phyloP scores from a whole-genome alignment of 2,888 invertebrate genomes.

The Apotomis betuletana region DNA sequence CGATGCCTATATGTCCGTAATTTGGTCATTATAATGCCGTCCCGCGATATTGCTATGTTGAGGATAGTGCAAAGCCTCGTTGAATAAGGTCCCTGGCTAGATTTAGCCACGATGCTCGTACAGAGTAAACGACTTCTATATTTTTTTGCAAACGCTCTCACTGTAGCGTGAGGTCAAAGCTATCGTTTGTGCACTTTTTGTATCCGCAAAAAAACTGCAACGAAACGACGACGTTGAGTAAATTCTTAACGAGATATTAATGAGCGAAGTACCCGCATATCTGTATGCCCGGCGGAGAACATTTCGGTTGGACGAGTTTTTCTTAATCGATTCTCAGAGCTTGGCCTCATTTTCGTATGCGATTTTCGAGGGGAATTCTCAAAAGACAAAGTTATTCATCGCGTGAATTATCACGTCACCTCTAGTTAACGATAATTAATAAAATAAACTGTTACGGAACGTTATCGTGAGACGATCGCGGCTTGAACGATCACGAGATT shows the following conservation, averaged over 20 bases:
- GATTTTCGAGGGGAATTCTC: conserved; percentile 45
- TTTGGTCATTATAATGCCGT: no score
- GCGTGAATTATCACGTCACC: conserved; percentile 25
- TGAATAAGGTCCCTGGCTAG: background rate
- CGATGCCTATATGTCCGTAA: no score
- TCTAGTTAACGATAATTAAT: background rate
- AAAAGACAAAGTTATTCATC: conserved; percentile 47
- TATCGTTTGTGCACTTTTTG: conserved; percentile 46
- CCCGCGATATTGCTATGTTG: no score
- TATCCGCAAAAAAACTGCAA: conserved; percentile 44
- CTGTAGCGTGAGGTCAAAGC: conserved; percentile 36
- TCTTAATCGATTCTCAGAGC: conserved; percentile 63
- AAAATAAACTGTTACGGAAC: conserved; percentile 2
- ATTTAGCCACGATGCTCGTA: conserved; percentile 29
- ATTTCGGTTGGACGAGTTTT: conserved; percentile 55
- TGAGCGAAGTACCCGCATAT: conserved; percentile 55
- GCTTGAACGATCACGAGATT: conserved; percentile 28
- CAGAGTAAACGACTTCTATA: conserved; percentile 37
- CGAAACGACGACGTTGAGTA: conserved; percentile 50
- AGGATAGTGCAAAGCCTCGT: no score
- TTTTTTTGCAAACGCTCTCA: conserved; percentile 35
- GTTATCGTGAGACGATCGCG: conserved; percentile 7
- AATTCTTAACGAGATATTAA: conserved; percentile 69
- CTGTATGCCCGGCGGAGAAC: conserved; percentile 52
- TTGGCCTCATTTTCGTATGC: conserved; percentile 48